A percentile compares a stretch with the other conserved stretches of the same genome.
Conservation (phyloP, 1,140 invertebrate genomes). For the Paracyclopina nana region DNA sequence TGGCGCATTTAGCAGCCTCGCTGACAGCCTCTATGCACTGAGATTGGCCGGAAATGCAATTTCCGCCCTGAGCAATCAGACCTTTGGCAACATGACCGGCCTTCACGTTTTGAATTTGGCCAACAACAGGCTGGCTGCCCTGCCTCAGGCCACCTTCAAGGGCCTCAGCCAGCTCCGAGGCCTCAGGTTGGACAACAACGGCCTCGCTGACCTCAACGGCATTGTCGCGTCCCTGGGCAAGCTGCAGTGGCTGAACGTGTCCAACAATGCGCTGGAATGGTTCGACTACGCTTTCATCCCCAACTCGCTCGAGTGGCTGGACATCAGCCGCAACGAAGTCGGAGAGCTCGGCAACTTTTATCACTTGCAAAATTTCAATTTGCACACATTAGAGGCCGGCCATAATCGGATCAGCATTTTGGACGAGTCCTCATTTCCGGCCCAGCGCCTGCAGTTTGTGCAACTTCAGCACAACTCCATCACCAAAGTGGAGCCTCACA, state of each 20-base stretch:
- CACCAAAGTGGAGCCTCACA: neutral
- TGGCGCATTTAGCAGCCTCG: constrained; percentile 44
- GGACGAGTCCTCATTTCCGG: constrained; percentile 41
- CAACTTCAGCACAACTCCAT: constrained; percentile 66
- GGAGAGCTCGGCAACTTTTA: constrained; percentile 65
- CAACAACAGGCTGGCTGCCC: constrained; percentile 47
- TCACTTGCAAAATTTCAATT: constrained; percentile 35
- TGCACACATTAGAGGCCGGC: constrained; percentile 57
- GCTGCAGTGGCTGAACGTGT: constrained; percentile 71
- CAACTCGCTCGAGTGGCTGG: constrained; percentile 58
- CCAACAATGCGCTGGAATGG: constrained; percentile 66
- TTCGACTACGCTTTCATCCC: constrained; percentile 77
- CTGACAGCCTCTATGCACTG: constrained; percentile 42
- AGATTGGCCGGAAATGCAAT: constrained; percentile 68
- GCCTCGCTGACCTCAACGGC: constrained; percentile 57
- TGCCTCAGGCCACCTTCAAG: constrained; percentile 43
- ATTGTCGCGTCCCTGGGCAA: constrained; percentile 59
- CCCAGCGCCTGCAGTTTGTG: constrained; percentile 45
- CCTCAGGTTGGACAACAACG: constrained; percentile 63
- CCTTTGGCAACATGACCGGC: constrained; percentile 3
- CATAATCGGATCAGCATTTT: constrained; percentile 54
- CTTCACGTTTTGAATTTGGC: constrained; percentile 72
- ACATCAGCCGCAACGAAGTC: constrained; percentile 70
- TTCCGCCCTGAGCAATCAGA: constrained; percentile 22
- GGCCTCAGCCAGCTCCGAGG: constrained; percentile 56